A percentile compares a stretch with the other conserved stretches of the same genome.
These are phyloP conservation scores for Leptarthrus brevirostris DNA, from an alignment of 2,888 invertebrate species.

Conservation along the genomic window DNA sequence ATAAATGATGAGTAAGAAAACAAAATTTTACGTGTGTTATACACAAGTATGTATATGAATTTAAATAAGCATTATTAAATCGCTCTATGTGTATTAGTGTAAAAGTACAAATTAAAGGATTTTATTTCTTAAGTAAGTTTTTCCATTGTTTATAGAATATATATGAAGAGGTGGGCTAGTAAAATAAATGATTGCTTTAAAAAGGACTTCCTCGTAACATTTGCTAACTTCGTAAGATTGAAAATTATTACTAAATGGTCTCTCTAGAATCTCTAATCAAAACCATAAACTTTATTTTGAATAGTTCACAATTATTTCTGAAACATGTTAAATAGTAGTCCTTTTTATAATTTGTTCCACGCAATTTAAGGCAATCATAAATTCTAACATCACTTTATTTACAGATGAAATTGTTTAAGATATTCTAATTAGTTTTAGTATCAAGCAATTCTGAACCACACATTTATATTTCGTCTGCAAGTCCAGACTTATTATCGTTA, in stretches of 20 bases:
- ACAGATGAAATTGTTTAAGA: too few species aligned
- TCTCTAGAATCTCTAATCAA: slow-evolving; percentile 31
- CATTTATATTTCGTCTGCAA: too few species aligned
- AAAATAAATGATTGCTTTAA: slow-evolving; percentile 42
- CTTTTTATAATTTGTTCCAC: slow-evolving; percentile 35
- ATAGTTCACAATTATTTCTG: slow-evolving; percentile 10
- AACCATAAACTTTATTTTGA: slow-evolving; percentile 40
- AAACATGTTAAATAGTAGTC: slow-evolving; percentile 19
- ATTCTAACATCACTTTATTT: background rate
- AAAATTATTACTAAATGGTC: slow-evolving; percentile 49
- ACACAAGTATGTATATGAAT: too few species aligned
- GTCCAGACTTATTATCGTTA: too few species aligned
- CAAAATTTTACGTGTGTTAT: too few species aligned
- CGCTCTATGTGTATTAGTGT: too few species aligned
- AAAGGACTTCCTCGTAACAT: slow-evolving; percentile 13
- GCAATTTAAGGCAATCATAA: background rate
- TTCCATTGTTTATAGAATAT: slow-evolving; percentile 48
- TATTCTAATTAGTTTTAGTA: too few species aligned
- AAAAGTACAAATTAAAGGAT: too few species aligned
- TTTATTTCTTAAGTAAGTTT: slow-evolving; percentile 41
- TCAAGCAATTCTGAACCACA: too few species aligned
- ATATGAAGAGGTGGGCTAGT: slow-evolving; percentile 43
- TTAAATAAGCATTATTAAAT: too few species aligned
- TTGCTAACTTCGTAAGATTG: slow-evolving; percentile 49
- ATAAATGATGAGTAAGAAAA: too few species aligned